Evolutionary conservation across 23 tunicate genomes (phyloP).

Genomic region (Styela clava): DNA sequence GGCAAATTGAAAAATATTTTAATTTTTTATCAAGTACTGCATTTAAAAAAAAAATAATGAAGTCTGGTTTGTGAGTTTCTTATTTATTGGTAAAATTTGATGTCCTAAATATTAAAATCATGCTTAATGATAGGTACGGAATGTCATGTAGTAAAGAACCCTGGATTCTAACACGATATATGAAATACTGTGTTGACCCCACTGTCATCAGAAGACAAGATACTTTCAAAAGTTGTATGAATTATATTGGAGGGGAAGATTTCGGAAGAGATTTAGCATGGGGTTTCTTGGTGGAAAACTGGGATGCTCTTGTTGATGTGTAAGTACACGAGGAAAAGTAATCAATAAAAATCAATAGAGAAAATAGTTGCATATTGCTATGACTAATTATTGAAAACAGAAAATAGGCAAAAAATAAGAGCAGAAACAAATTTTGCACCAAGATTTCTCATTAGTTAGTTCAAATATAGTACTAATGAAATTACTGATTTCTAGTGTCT

Average conservation of each 20-base stretch:
- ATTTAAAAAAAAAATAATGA: too few species aligned
- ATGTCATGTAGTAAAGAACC: constrained; percentile 76
- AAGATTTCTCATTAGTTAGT: too few species aligned
- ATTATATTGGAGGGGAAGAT: constrained; percentile 48
- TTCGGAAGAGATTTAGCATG: constrained; percentile 57
- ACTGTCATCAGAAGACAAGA: constrained; percentile 43
- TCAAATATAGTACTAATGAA: too few species aligned
- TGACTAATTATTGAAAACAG: too few species aligned
- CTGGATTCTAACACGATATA: constrained; percentile 63
- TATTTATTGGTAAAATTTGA: too few species aligned
- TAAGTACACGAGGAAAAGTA: constrained; percentile 18
- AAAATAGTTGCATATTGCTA: not conserved
- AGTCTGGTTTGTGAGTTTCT: too few species aligned
- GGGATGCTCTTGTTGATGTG: constrained; percentile 38
- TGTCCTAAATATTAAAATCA: too few species aligned
- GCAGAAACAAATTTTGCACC: constrained; percentile 4
- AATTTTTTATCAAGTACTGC: too few species aligned
- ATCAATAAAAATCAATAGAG: too few species aligned
- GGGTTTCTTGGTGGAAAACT: constrained; percentile 57
- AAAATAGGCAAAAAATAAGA: not conserved
- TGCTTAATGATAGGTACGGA: constrained; percentile 57
- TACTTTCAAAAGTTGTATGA: constrained; percentile 23
- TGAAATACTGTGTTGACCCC: constrained; percentile 39
- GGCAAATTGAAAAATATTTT: too few species aligned
- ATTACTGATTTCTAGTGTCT: too few species aligned